These are phyloP conservation scores for Lycophotia porphyrea DNA, from an alignment of 2,888 invertebrate genomes.

Conservation along the genomic window DNA sequence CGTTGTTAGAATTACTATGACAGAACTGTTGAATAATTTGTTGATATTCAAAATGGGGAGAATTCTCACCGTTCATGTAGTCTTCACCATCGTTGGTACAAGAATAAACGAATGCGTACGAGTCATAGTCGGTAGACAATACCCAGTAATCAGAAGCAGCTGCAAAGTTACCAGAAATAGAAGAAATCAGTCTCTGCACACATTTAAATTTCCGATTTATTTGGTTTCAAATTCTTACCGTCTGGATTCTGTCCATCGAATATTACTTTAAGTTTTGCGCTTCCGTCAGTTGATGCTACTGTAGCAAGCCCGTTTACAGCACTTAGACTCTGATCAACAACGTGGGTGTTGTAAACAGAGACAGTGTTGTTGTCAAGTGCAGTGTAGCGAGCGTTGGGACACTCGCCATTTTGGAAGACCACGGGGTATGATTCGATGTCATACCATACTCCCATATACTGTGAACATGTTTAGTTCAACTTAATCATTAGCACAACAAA, in stretches of 20 bases:
- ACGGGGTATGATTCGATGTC: conserved; percentile 75
- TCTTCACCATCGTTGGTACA: conserved; percentile 84
- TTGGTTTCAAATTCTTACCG: conserved; percentile 28
- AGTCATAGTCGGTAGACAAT: conserved; percentile 89
- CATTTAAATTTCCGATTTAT: not conserved
- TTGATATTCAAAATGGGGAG: not conserved
- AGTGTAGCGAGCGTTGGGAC: conserved; percentile 73
- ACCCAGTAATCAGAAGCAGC: conserved; percentile 73
- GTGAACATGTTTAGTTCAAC: conserved; percentile 1
- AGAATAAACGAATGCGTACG: conserved; percentile 91
- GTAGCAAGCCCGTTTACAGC: conserved; percentile 71
- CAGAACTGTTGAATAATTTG: not conserved
- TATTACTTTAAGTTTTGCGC: conserved; percentile 91
- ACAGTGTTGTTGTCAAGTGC: conserved; percentile 52
- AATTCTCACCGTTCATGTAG: conserved; percentile 56
- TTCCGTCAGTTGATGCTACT: conserved; percentile 84
- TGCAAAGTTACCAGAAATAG: conserved; percentile 34
- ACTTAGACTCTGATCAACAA: conserved; percentile 68
- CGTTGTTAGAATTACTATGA: not conserved
- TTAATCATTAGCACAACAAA: not conserved
- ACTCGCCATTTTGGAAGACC: conserved; percentile 73
- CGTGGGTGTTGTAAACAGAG: conserved; percentile 70
- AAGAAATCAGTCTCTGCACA: not conserved
- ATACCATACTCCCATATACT: conserved; percentile 77
- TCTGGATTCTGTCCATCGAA: conserved; percentile 86